Evolutionary conservation across 1,140 invertebrate species (phyloP), one percentile per base, ranked within the genome.

Genomic region (Meloidogyne floridensis): DNA sequence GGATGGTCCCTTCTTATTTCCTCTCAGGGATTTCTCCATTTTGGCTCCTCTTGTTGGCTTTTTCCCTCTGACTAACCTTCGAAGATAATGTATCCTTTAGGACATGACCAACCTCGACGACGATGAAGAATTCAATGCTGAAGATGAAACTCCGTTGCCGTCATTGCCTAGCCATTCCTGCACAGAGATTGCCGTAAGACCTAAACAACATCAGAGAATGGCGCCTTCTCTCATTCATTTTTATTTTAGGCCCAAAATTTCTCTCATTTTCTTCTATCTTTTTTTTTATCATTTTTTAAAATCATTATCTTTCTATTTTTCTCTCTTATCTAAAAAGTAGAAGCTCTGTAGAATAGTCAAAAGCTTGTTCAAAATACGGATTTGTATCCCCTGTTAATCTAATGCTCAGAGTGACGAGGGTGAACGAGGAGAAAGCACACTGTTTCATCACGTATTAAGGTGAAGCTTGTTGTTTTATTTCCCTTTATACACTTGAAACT

Each of bases 141-240:
- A 85, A 18, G 85, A 86, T 54, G 85, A 85, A 20, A 56, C 18
- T 15, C 77, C 81, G 15, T 84, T 83, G 15, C 85, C 86, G 11
- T 54, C 54, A 20, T 72, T 87, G 85, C 87, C 87, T 7, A 87
- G 85, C 81, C 86, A 83, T 79, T 87, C 87, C 15, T 56, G 51
- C 54, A 86, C 86, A 1, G 85, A 87, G 59, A 88, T 87, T 79
- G 87, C 86, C 76, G 86, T 87, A 88, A 87, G 85, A 86, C 13
- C 69, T 79, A 80, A 80, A 59, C 65, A 77, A 56, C 75, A 56
- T 76, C 75, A 15, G 75, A 56, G 56, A 43, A 10, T 80, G 71
- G 15, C 59, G 15, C n/a, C 5, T n/a, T 65, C 11, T 59, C 56
- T 13, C 56, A 3, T 3, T 15, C 4, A 3, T 47, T 47, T 32